phyloP scores from a whole-genome alignment of 2,888 invertebrate genomes.

The Blastobasis adustella region DNA sequence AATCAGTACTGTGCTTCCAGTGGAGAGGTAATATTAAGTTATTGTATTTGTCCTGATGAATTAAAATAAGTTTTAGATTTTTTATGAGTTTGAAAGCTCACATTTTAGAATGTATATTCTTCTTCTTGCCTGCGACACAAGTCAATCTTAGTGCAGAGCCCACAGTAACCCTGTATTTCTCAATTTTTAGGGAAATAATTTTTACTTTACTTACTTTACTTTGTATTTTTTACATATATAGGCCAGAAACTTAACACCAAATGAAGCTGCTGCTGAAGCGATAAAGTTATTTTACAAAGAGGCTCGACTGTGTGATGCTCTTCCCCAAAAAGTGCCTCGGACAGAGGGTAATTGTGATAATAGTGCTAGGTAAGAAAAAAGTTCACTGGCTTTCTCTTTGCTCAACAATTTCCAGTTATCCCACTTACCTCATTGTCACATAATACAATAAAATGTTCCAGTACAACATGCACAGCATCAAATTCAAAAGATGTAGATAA shows the following conservation, averaged over 20 bases:
- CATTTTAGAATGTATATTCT: no score
- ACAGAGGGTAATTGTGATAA: slow-evolving; percentile 67
- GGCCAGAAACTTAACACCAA: slow-evolving; percentile 84
- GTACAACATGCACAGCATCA: slow-evolving; percentile 48
- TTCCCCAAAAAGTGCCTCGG: slow-evolving; percentile 81
- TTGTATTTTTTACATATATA: slow-evolving; percentile 22
- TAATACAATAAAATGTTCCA: slow-evolving; percentile 10
- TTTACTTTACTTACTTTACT: no score
- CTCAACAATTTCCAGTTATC: no score
- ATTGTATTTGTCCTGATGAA: no score
- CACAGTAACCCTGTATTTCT: no score
- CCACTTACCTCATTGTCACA: no score
- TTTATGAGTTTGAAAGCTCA: no score
- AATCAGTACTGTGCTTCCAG: slow-evolving; percentile 94
- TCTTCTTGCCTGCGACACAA: no score
- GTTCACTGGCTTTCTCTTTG: not conserved
- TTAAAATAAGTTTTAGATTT: no score
- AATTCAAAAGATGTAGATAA: slow-evolving; percentile 36
- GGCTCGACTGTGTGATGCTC: slow-evolving; percentile 87
- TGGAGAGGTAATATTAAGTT: slow-evolving; percentile 77
- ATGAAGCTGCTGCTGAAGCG: slow-evolving; percentile 93
- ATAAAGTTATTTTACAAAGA: slow-evolving; percentile 90
- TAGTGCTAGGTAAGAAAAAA: slow-evolving; percentile 43
- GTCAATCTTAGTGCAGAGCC: no score
- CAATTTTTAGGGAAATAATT: no score